These are phyloP conservation scores for Alectura lathami DNA, from an alignment of 2,113 vertebrate genomes.

Conservation along the genomic window DNA sequence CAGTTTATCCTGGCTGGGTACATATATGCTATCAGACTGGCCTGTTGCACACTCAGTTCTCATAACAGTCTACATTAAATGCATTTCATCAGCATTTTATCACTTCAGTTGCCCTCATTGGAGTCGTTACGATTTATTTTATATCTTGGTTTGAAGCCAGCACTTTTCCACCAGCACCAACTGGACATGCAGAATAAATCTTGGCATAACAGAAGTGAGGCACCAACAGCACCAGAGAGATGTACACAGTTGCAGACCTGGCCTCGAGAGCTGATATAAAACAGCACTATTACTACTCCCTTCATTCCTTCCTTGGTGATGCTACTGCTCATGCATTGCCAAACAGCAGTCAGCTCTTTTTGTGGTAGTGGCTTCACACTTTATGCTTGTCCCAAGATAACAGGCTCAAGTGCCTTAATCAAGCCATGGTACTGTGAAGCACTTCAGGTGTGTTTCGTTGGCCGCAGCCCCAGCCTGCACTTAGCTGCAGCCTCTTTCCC, in stretches of 20 bases:
- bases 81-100: neutral
- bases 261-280: neutral
- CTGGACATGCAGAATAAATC: constrained; percentile 9
- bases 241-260: neutral
- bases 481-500: neutral
- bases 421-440: neutral
- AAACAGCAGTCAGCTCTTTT: neutral
- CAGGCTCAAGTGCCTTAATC: neutral
- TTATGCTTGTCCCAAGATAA: constrained; percentile 19
- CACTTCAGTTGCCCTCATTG: neutral
- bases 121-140: constrained; percentile 12
- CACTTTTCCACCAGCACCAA: neutral
- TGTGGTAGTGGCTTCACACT: constrained; percentile 23
- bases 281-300: neutral
- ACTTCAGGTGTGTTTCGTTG: neutral
- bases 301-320: neutral
- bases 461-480: neutral
- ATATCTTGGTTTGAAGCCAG: neutral
- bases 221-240: neutral
- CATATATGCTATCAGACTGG: neutral
- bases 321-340: constrained; percentile 27
- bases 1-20: neutral
- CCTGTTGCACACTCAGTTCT: neutral
- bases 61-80: neutral
- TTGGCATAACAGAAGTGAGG: neutral